phyloP scores from a whole-genome alignment of 1,140 invertebrate species.

The Plutomurus gul region DNA sequence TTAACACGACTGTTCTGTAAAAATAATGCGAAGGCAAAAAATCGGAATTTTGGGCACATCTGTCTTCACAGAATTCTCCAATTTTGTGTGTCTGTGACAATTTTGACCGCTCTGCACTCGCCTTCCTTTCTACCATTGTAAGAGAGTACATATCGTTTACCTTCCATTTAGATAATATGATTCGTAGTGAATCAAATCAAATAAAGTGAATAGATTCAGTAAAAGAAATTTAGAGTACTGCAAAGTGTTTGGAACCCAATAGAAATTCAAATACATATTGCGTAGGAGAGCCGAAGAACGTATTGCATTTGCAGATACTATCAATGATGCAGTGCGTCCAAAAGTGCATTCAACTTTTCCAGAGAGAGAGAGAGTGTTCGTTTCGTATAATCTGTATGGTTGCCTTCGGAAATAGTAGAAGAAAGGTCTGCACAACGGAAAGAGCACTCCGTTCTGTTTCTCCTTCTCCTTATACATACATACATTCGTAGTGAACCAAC shows the following conservation, averaged over 20 bases:
- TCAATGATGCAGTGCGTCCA: neutral
- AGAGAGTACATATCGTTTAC: no score
- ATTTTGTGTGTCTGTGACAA: slow-evolving; percentile 4
- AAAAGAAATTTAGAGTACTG: neutral
- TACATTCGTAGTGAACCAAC: neutral
- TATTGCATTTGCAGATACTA: no score
- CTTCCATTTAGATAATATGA: neutral
- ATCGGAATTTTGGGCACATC: no score
- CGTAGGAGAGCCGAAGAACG: no score
- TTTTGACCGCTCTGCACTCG: neutral
- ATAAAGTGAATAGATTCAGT: neutral
- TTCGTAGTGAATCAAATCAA: neutral
- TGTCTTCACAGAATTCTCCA: neutral
- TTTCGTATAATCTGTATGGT: no score
- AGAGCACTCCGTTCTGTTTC: neutral
- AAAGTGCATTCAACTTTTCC: no score
- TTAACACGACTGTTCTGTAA: no score
- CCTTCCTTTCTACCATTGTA: neutral
- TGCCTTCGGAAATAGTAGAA: neutral
- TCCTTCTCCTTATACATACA: neutral
- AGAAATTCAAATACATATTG: neutral
- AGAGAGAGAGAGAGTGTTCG: no score
- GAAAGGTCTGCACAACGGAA: neutral
- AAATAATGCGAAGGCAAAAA: no score
- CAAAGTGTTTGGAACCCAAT: neutral